These are phyloP conservation scores for Alectura lathami DNA, from an alignment of 2,113 vertebrate species.

Conservation along the genomic window DNA sequence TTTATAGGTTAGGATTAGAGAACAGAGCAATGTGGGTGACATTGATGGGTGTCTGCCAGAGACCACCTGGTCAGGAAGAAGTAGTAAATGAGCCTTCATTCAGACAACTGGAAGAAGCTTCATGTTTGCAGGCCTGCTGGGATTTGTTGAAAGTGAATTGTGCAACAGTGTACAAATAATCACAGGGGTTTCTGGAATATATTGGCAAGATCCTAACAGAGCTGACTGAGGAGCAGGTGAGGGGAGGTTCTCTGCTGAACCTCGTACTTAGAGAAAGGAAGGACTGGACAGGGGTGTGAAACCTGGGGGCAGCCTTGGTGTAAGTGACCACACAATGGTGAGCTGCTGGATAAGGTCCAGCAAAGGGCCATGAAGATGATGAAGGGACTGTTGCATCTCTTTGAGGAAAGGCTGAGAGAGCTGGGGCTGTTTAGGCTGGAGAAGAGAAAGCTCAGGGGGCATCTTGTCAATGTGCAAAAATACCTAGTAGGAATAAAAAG, in stretches of 20 bases:
- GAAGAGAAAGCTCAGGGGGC: too few relatives aligned
- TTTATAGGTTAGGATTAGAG: background rate
- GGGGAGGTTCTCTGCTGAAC: background rate
- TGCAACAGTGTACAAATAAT: background rate
- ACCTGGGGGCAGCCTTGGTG: background rate
- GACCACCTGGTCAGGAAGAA: background rate
- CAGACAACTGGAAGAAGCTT: background rate
- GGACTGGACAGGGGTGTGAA: background rate
- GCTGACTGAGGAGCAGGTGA: background rate
- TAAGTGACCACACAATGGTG: background rate
- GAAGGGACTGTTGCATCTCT: background rate
- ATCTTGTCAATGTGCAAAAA: too few relatives aligned
- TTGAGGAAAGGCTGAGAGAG: background rate
- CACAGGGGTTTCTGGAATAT: background rate
- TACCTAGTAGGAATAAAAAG: too few relatives aligned
- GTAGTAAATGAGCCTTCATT: background rate
- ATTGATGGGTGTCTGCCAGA: too few relatives aligned
- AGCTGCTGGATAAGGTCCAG: background rate
- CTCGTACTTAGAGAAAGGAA: too few relatives aligned
- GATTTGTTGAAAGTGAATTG: background rate
- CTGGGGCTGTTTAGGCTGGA: background rate
- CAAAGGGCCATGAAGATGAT: background rate
- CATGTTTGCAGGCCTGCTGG: background rate
- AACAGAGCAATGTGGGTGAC: background rate
- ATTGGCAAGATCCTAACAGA: background rate